phyloP scores from a whole-genome alignment of 2,797 vertebrate species.

The Mastacembelus armatus region DNA sequence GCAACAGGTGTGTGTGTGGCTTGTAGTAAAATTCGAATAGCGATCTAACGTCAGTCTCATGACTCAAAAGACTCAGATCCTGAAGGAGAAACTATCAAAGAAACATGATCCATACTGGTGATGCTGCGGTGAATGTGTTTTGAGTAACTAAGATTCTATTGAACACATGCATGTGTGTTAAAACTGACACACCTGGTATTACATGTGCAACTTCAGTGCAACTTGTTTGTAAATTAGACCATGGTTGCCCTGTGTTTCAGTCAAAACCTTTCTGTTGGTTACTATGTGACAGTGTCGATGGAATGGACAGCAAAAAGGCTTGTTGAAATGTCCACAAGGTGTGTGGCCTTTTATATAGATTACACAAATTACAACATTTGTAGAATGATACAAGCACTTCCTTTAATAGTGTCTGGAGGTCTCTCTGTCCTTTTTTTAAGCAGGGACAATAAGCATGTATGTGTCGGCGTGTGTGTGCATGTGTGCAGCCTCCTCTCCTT shows the following conservation, averaged over 20 bases:
- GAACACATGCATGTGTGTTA: fast-evolving
- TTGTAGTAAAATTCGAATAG: conserved; percentile 11
- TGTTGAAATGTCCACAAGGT: no score
- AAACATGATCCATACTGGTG: neutral
- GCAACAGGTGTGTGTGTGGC: conserved; percentile 41
- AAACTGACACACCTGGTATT: no score
- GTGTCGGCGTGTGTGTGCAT: conserved; percentile 29
- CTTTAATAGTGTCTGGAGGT: conserved; percentile 31
- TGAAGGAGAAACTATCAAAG: neutral
- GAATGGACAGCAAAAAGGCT: no score
- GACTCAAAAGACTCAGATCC: neutral
- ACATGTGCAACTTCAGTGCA: neutral
- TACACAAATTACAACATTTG: conserved; percentile 10
- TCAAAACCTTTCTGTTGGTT: neutral
- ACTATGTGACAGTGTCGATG: neutral
- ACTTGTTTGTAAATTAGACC: neutral
- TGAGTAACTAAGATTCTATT: no score
- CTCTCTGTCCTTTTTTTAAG: conserved; percentile 41
- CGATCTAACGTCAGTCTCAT: neutral
- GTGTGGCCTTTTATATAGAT: neutral
- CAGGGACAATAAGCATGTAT: conserved; percentile 52
- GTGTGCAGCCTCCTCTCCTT: conserved; percentile 75
- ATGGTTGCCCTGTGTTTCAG: neutral
- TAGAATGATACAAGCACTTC: conserved; percentile 11
- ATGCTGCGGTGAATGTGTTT: neutral